Evolutionary conservation across 2,888 invertebrate genomes (phyloP), one percentile per base, ranked within the genome.

Genomic region (Oxystoma pomonae): DNA sequence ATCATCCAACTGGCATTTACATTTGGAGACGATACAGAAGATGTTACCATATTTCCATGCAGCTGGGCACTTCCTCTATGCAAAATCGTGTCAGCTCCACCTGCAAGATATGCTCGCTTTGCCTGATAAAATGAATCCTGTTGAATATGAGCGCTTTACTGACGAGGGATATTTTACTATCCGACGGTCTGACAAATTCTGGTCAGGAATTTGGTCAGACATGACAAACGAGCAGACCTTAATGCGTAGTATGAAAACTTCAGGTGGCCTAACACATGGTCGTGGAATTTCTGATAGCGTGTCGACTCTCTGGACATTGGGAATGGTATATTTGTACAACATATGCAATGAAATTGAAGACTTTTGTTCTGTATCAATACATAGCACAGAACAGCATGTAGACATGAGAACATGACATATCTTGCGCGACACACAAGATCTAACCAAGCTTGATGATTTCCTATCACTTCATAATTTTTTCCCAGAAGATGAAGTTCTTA

Each of bases 171-270:
- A 57, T 49, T 68, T 63, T 58, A 63, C 68, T 16, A 55, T 68
- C 16, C 61, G 64, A 58, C 64, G 68, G 17, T 57, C 61, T 50
- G 61, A 67, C 21, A 65, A 63, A 52, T 62, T 63, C 20, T 61
- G 63, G 62, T 71, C 20, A 20, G 52, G 59, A 18, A 59, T 53
- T 53, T 59, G 59, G 59, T 51, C 59, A 17, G 59, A 53, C 17
- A 59, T 59, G 59, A 22, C 52, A 21, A 58, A 51, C 20, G 58
- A 58, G 35, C 58, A 58, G 51, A 22, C 12, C 51, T 19, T 59
- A 19, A 19, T 35, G 18, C 55, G 53, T 55, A 55, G 57, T 58
- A 61, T 56, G 76, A 78, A 59, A 74, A 77, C 65, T 61, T 62
- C 22, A 22, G 60, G 64, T 12, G 60, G 58, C 17, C 58, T 60